Base-by-base conservation (phyloP, 2,113 vertebrate genomes). In the Cheirogaleus medius region DNA sequence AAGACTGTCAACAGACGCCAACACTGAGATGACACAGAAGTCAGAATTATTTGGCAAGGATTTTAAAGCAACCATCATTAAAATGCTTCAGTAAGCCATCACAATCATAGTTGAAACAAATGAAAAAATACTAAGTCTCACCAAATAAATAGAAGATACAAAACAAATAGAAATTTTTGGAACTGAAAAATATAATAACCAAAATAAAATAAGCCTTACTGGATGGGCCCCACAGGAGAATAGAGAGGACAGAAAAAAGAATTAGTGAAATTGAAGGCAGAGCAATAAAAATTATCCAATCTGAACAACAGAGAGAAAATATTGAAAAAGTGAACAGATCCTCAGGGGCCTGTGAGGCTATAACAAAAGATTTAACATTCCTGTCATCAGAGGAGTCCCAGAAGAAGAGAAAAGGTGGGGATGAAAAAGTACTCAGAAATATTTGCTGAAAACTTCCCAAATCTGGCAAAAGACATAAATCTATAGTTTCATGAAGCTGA, bases 141-240 rank as follows among this genome's bases (percentile, higher is more conserved):
- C 34, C 17, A 97, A 90, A 77, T 80, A 88, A 93, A 66, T 56
- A 71, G 13, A 92, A 86, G 37, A 21, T 80, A 56, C 32, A 32
- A 95, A 93, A 90, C 18, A 89, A 78, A 88, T 60, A 4, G 18
- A 94, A 86, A 77, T 71, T 87, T 87, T 94, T 76, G 81, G 37
- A 93, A 84, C 27, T 83, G 78, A 94, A 83, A 90, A 68, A 27
- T 58, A 90, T 4, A 81, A 90, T 60, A 42, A 54, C 1, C n/a
- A 81, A 87, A 94, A 83, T 95, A 80, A 82, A 84, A 78, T 85
- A 91, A 80, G 11, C 13, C 32, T 87, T 47, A 77, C 12, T 66
- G 32, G 39, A 66, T 86, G n/a, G 34, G 54, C 47, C 88, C n/a
- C 25, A 96, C 9, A 66, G 52, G 37, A 92, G 60, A 92, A 81